Evolutionary conservation across 2,797 vertebrate genomes (phyloP), one percentile per base, ranked within the genome.

Genomic region (Fringilla coelebs): DNA sequence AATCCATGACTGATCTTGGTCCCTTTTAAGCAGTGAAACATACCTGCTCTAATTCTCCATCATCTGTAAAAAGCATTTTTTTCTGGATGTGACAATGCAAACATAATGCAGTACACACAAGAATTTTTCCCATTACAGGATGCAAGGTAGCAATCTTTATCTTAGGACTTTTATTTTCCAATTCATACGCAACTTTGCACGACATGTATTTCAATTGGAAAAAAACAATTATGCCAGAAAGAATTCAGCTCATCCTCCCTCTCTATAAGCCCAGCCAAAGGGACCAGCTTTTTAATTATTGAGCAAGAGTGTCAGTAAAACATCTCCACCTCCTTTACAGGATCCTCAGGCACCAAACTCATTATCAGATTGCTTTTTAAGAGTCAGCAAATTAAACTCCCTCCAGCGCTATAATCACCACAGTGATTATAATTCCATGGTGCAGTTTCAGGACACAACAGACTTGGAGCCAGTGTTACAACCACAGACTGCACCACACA

Each of bases 271-370:
- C 46, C 65, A 77, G 54, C 45, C 52, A 74, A 87, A 90, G 34
- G 57, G 68, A 95, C 10, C 1, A 10, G 70, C 51, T 89, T 89
- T 94, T 85, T 80, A 94, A 90, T 94, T 93, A 92, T 55, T 8
- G 4, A 91, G 66, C n/a, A 72, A 86, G 32, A 94, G 57, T 55
- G 25, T 32, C 66, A 73, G 60, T 78, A 86, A 91, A 94, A 72
- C 9, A 8, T 89, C 81, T 49, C 55, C 65, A 28, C n/a, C 78
- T 91, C 62, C 85, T 94, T 81, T 48, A 81, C 75, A 89, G 66
- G 81, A 65, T 89, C 79, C 90, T 92, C 72, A 36, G 84, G 82
- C 87, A 94, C 79, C 78, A 85, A 91, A 91, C 85, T 95, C 89
- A 95, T 93, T 95, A 96, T 85, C 85, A 91, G 66, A 88, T 80